Conservation (phyloP, 2,888 invertebrate genomes). For the Cistogaster globosa region DNA sequence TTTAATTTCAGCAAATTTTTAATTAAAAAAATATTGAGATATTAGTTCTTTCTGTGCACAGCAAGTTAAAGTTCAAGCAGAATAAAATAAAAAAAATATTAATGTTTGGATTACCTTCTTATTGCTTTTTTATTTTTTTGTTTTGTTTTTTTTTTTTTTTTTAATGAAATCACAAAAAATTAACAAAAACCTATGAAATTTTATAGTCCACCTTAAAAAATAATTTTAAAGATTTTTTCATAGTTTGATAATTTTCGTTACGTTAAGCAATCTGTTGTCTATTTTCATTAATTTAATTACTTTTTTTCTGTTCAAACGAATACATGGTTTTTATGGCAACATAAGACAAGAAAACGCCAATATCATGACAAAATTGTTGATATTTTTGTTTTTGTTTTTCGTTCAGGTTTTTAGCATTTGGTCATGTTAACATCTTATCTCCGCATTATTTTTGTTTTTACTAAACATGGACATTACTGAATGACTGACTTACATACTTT, state of each 20-base stretch:
- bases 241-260: constrained; percentile 16
- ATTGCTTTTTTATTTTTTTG: neutral
- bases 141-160: too few relatives aligned
- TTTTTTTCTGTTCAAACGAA: constrained; percentile 17
- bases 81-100: neutral
- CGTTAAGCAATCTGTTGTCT: constrained; percentile 26
- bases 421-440: constrained; percentile 66
- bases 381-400: neutral
- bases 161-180: neutral
- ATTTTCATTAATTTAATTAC: constrained; percentile 59
- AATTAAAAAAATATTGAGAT: too few relatives aligned
- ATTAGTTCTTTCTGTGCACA: too few relatives aligned
- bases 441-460: constrained; percentile 27
- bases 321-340: constrained; percentile 37
- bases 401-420: constrained; percentile 32
- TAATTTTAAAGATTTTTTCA: neutral
- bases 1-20: too few relatives aligned
- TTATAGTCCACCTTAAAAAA: neutral
- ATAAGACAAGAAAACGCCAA: constrained; percentile 22
- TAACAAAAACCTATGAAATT: neutral
- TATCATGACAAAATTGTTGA: constrained; percentile 64
- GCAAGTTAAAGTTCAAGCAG: too few relatives aligned
- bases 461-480: constrained; percentile 71
- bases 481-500: constrained; percentile 54
- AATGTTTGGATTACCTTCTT: neutral